These are phyloP conservation scores for Tachina grossa DNA, from an alignment of 2,888 invertebrate genomes.

Conservation along the genomic window DNA sequence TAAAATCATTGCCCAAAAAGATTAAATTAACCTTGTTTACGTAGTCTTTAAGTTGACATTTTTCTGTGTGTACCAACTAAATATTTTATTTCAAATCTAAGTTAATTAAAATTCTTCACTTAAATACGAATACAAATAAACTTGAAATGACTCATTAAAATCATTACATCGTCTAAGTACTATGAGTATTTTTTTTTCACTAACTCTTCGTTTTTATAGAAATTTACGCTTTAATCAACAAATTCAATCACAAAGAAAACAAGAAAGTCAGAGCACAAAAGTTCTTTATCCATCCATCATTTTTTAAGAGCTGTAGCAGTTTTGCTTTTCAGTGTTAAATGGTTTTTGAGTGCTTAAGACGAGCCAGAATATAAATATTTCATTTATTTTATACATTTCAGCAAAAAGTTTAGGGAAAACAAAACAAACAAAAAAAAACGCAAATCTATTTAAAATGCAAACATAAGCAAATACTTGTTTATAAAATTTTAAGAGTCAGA, in stretches of 20 bases:
- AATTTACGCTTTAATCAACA: constrained; percentile 8
- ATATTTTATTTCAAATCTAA: neutral
- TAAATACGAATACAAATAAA: constrained; percentile 1
- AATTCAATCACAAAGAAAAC: constrained; percentile 12
- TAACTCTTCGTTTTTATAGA: neutral
- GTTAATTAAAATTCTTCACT: constrained; percentile 26
- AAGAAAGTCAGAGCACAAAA: neutral
- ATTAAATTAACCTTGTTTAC: too few species aligned
- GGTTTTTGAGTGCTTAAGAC: constrained; percentile 35
- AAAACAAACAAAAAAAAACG: neutral
- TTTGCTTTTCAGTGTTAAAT: constrained; percentile 35
- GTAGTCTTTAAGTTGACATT: too few species aligned
- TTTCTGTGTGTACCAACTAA: neutral
- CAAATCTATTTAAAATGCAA: constrained; percentile 56
- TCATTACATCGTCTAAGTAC: neutral
- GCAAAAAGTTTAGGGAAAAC: constrained; percentile 22
- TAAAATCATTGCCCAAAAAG: too few species aligned
- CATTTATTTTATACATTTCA: constrained; percentile 24
- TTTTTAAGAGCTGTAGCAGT: constrained; percentile 44
- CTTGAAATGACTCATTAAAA: constrained; percentile 7
- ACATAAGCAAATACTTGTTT: constrained; percentile 66
- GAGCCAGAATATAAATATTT: constrained; percentile 29
- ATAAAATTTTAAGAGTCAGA: constrained; percentile 20
- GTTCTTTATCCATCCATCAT: constrained; percentile 17
- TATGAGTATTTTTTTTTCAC: neutral